Percentiles rank a stretch among this genome's conserved stretches.
phyloP scores from a whole-genome alignment of 2,113 vertebrate species.

The Furnarius figulus region DNA sequence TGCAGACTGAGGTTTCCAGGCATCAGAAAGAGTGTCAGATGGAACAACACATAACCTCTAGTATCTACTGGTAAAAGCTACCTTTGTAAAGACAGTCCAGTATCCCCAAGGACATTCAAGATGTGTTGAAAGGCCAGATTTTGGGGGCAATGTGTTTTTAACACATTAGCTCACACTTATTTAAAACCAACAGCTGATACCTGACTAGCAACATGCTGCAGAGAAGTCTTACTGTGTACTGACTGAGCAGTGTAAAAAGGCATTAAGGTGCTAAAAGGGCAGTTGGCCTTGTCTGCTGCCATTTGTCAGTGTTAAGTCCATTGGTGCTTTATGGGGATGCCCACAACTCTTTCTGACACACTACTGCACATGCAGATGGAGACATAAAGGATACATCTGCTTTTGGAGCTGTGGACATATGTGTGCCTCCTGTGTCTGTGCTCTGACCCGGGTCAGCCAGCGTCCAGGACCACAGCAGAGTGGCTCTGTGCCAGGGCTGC shows the following conservation, averaged over 20 bases:
- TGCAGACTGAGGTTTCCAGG: not conserved
- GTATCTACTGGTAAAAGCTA: not conserved
- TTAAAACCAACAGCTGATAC: not conserved
- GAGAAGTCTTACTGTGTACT: not conserved
- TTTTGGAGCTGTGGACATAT: not conserved
- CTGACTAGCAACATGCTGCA: not conserved
- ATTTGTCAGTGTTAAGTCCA: not conserved
- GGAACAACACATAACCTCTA: not conserved
- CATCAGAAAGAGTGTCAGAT: not conserved
- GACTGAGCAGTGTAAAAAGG: not conserved
- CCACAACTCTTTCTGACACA: not conserved
- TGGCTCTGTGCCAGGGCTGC: not conserved
- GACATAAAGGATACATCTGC: not conserved
- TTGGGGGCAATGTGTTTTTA: not conserved
- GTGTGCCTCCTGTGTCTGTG: not conserved
- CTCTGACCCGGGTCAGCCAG: accelerated
- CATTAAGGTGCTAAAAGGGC: not conserved
- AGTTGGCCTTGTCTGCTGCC: not conserved
- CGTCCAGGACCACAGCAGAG: accelerated
- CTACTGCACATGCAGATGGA: not conserved
- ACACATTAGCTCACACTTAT: not conserved
- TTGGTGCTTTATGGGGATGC: not conserved
- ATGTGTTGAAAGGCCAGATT: not conserved
- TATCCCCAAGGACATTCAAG: not conserved
- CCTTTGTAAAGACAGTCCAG: not conserved